These are phyloP conservation scores for Macrotis lagotis DNA, from an alignment of 2,113 vertebrate genomes.

Conservation along the genomic window DNA sequence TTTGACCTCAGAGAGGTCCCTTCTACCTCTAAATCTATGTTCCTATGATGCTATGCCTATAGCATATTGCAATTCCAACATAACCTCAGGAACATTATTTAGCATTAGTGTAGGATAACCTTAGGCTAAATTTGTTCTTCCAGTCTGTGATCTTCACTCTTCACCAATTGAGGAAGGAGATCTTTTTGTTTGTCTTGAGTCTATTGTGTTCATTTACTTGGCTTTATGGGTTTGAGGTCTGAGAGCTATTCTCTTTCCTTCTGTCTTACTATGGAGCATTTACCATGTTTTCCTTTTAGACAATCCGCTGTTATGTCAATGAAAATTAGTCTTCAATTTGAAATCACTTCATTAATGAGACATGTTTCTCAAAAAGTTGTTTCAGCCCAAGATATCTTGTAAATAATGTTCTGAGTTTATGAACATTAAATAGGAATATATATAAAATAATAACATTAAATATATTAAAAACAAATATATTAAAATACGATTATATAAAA, in stretches of 20 bases:
- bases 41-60: not conserved
- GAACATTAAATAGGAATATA: not conserved
- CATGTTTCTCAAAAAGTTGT: not conserved
- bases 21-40: not conserved
- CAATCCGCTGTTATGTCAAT: not conserved
- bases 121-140: not conserved
- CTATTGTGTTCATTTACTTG: not conserved
- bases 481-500: not conserved
- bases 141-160: not conserved
- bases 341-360: conserved; percentile 18
- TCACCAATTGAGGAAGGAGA: not conserved
- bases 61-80: not conserved
- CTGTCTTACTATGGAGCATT: not conserved
- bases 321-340: not conserved
- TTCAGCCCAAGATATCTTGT: not conserved
- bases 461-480: no score
- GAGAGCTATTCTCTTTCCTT: not conserved
- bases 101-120: not conserved
- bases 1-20: not conserved
- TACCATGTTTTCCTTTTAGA: not conserved
- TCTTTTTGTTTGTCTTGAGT: not conserved
- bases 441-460: not conserved
- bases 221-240: not conserved
- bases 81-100: not conserved
- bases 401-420: not conserved